Evolutionary conservation across 2,113 vertebrate species (phyloP).

Genomic region (Fulica atra): DNA sequence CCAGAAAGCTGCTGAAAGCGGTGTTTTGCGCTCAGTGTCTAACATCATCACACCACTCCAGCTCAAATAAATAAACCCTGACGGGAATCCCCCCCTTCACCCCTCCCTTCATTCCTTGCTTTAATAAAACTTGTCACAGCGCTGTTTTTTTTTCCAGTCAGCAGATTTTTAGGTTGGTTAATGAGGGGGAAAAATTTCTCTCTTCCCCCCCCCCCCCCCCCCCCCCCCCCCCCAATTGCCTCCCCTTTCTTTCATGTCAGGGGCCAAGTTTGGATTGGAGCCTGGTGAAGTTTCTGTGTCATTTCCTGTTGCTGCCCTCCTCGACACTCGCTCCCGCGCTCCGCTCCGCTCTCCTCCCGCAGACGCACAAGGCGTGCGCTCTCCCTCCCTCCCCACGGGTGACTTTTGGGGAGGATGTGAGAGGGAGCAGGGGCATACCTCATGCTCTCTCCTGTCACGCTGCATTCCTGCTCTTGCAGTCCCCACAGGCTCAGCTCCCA

Average conservation of each 20-base stretch:
- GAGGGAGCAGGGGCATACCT: slow-evolving; percentile 7
- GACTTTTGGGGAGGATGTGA: slow-evolving; percentile 38
- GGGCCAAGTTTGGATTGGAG: slow-evolving; percentile 64
- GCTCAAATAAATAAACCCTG: slow-evolving; percentile 33
- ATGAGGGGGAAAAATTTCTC: not conserved
- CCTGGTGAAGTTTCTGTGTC: slow-evolving; percentile 76
- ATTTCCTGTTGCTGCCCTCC: slow-evolving; percentile 79
- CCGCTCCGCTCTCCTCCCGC: not conserved
- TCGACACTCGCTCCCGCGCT: slow-evolving; percentile 24
- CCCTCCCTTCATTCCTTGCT: not conserved
- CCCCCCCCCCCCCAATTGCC: not conserved
- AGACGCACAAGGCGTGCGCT: not conserved
- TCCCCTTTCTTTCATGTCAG: slow-evolving; percentile 34
- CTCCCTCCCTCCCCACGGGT: not conserved
- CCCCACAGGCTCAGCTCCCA: slow-evolving; percentile 7
- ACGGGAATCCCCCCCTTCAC: not conserved
- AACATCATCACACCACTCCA: not conserved
- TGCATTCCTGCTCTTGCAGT: slow-evolving; percentile 23
- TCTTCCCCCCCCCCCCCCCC: not conserved
- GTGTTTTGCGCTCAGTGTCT: not conserved
- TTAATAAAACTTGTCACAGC: slow-evolving; percentile 21
- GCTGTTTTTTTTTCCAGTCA: slow-evolving; percentile 6
- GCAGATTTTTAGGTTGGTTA: slow-evolving; percentile 54
- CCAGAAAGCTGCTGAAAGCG: not conserved
- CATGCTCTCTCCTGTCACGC: slow-evolving; percentile 69